phyloP scores from a whole-genome alignment of 2,113 vertebrate genomes.

The Catharus bicknelli region DNA sequence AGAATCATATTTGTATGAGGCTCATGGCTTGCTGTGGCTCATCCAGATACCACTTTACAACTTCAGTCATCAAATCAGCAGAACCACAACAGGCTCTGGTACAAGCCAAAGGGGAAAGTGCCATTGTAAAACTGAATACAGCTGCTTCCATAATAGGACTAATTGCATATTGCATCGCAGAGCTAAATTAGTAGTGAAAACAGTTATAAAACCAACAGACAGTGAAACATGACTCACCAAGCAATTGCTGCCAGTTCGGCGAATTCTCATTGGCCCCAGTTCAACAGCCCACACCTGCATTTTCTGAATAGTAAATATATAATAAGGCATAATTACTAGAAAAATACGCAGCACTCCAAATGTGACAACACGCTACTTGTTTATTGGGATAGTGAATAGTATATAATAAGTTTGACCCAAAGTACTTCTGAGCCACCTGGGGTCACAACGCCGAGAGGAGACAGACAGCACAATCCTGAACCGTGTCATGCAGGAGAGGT shows the following conservation, averaged over 20 bases:
- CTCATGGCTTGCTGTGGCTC: slow-evolving; percentile 53
- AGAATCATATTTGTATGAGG: slow-evolving; percentile 65
- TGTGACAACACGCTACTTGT: slow-evolving; percentile 84
- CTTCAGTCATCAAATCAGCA: slow-evolving; percentile 72
- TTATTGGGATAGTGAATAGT: slow-evolving; percentile 84
- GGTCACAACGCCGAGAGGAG: background rate
- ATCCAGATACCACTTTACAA: slow-evolving; percentile 70
- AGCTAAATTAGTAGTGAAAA: slow-evolving; percentile 93
- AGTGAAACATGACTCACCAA: slow-evolving; percentile 85
- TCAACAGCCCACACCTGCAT: slow-evolving; percentile 96
- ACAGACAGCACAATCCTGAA: background rate
- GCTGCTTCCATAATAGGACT: slow-evolving; percentile 95
- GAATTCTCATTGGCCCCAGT: slow-evolving; percentile 84
- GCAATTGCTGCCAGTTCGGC: slow-evolving; percentile 82
- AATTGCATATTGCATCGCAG: slow-evolving; percentile 94
- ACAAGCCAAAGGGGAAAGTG: slow-evolving; percentile 71
- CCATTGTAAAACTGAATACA: slow-evolving; percentile 86
- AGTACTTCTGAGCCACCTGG: slow-evolving; percentile 63
- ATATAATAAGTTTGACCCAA: slow-evolving; percentile 76
- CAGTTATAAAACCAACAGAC: slow-evolving; percentile 90
- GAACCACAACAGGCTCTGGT: slow-evolving; percentile 76
- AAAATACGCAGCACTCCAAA: slow-evolving; percentile 87
- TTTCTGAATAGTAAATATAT: slow-evolving; percentile 96
- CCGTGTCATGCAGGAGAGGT: rapidly evolving
- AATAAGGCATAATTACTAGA: slow-evolving; percentile 96